These are phyloP conservation scores for Caenorhabditis uteleia DNA, from an alignment of 2,888 invertebrate genomes.

Conservation along the genomic window DNA sequence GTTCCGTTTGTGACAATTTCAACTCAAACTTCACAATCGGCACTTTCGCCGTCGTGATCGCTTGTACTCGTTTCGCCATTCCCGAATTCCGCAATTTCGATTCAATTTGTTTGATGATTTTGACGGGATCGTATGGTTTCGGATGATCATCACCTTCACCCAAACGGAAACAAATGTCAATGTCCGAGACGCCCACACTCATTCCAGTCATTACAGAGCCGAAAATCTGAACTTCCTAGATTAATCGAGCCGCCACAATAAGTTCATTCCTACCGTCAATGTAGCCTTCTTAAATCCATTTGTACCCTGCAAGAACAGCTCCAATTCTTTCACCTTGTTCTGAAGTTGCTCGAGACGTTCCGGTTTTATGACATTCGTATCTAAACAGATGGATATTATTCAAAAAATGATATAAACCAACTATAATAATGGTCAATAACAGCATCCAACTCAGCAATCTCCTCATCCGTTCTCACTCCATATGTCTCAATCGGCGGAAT, in stretches of 20 bases:
- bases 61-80: conserved; percentile 6
- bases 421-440: conserved; percentile 31
- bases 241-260: no score
- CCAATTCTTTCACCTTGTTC: conserved; percentile 19
- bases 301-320: conserved; percentile 2
- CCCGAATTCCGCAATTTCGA: conserved; percentile 3
- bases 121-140: conserved; percentile 3
- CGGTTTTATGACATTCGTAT: conserved; percentile 6
- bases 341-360: conserved; percentile 8
- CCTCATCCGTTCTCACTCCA: conserved; percentile 9
- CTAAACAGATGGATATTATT: neutral
- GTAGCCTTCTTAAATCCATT: neutral
- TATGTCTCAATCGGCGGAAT: conserved; percentile 21
- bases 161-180: conserved; percentile 76
- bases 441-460: conserved; percentile 19
- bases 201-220: conserved; percentile 76
- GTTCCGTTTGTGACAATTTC: neutral
- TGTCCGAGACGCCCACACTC: conserved; percentile 74
- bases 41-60: conserved; percentile 74
- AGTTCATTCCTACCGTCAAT: conserved; percentile 5
- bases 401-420: conserved; percentile 1
- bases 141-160: conserved; percentile 62
- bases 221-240: conserved; percentile 74
- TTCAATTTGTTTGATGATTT: conserved; percentile 14
- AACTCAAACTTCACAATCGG: conserved; percentile 75